phyloP scores from a whole-genome alignment of 2,888 invertebrate species.

The Caradrina clavipalpis region DNA sequence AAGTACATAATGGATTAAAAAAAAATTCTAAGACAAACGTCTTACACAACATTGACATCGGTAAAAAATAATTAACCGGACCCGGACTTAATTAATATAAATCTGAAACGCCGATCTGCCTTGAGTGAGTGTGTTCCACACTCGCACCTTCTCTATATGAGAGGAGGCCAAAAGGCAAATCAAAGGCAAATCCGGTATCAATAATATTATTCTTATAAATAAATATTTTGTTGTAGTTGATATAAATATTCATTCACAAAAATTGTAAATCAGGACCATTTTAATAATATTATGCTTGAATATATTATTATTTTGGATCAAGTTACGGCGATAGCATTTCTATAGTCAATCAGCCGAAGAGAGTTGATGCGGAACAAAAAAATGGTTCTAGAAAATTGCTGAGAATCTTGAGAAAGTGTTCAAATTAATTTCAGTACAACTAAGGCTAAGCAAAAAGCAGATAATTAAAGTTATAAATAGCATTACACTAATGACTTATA shows the following conservation, averaged over 20 bases:
- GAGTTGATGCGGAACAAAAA: background rate
- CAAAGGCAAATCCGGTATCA: no score
- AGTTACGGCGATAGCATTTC: constrained; percentile 17
- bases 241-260: constrained; percentile 22
- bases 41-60: no score
- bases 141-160: no score
- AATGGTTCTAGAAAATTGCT: background rate
- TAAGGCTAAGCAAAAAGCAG: background rate
- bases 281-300: constrained; percentile 31
- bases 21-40: no score
- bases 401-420: constrained; percentile 29
- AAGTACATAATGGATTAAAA: no score
- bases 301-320: constrained; percentile 35
- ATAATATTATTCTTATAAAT: no score
- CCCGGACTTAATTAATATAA: no score
- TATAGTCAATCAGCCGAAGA: background rate
- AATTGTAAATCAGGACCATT: constrained; percentile 8
- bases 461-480: constrained; percentile 14
- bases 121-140: no score
- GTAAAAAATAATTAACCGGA: no score
- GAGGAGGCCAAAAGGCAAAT: no score
- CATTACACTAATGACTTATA: constrained; percentile 21
- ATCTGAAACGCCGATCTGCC: no score
- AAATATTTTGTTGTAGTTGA: background rate
- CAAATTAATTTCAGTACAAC: constrained; percentile 20